Base-by-base conservation (phyloP, 2,797 vertebrate genomes). In the Molossus molossus region DNA sequence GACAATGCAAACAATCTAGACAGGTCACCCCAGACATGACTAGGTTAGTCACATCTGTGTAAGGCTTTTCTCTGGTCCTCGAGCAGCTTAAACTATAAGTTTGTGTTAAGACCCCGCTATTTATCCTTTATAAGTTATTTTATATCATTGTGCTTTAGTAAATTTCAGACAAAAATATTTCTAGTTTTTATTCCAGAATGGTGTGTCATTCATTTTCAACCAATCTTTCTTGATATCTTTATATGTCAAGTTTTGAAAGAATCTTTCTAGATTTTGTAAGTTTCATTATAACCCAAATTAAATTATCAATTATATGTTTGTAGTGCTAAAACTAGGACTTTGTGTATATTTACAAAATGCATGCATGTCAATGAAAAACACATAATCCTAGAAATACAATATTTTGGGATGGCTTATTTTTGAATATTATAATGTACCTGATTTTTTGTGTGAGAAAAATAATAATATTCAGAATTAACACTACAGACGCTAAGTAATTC, bases 251-350 rank as follows among this genome's bases (percentile, higher is more conserved):
- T 67, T 72, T 53, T 57, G 33, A 67, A 90, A 83, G 37, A 88
- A 21, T 10, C 48, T 6, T 57, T 75, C 9, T 58, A 64, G 9
- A n/a, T 73, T 33, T 40, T 75, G 0, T 57, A 89, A 92, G 17
- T 79, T 88, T 72, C 86, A 87, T 70, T 58, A 75, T 23, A 69
- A 65, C 10, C 21, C n/a, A 94, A 87, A 69, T 37, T 50, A 91
- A 96, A 57, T 72, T 58, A 25, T 40, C n/a, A 91, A n/a, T 29
- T 94, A 1, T 58, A 64, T 73, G 27, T 58, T 58, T 85, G 2
- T 27, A 48, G 65, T 79, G 23, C 25, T 96, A 58, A 91, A 93
- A 88, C 27, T 82, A 76, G 64, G 14, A 33, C 45, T 94, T 84
- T 69, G 5, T 81, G 27, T 75, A 67, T 9, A 80, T 13, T 73